Base-by-base conservation (phyloP, 2,113 vertebrate species). In the Calyptommatus sinebrachiatus region DNA sequence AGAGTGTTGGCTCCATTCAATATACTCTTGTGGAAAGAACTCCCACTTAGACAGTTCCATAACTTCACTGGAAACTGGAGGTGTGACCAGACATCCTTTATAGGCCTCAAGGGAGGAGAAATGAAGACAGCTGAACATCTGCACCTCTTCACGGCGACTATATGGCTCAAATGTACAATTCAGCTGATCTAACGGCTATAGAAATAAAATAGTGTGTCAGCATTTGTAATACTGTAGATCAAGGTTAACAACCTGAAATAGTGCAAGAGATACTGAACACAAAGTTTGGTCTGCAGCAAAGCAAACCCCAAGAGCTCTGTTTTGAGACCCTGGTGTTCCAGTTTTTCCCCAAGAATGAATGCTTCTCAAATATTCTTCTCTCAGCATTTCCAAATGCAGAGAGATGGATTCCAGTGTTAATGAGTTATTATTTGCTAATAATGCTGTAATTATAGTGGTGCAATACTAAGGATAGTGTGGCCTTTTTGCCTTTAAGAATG, bases 51-150 rank as follows among this genome's bases (percentile, higher is more conserved):
- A 86, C 22, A 73, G 80, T 79, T 77, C 65, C 89, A 78, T 79
- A 88, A 85, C 86, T 84, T 63, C 71, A 71, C 61, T 85, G 84
- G 74, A 76, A 89, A 81, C 0, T 1, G 80, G 75, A 87, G 81
- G 67, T 84, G n/a, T 80, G 88, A 89, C 82, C 88, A 85, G 46
- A 73, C 75, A 1, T 69, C 72, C 67, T 5, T 66, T 86, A 87
- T 88, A 85, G 86, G 88, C 81, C 86, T 53, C 71, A 1, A 0
- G 75, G 82, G 83, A 88, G 29, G 65, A 50, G 82, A 88, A 91
- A 92, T 61, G 3, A 78, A 70, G 91, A 84, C 67, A 83, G 8
- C 62, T 87, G 79, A 89, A 89, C 83, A 91, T 91, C 91, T 89
- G 89, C 88, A 92, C 7, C 77, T 87, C 88, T 85, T 88, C 87